A percentile compares a stretch with the other conserved stretches of the same genome.
Evolutionary conservation across 2,113 vertebrate species (phyloP).

Genomic region (Henicopernis longicauda): DNA sequence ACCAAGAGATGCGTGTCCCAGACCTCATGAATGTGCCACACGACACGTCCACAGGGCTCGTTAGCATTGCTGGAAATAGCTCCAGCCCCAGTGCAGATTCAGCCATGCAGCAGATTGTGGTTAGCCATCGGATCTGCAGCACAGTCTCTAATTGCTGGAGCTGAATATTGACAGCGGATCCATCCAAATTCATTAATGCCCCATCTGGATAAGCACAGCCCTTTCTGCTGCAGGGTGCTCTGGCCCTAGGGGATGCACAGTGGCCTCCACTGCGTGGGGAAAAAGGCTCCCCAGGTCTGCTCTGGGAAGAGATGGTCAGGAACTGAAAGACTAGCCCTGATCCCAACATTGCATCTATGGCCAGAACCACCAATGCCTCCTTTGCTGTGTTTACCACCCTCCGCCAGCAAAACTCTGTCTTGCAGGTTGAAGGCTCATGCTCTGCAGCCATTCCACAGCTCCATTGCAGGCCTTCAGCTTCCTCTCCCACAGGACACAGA

Average conservation of each 20-base stretch:
- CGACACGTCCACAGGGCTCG: accelerated
- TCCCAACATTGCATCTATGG: not conserved
- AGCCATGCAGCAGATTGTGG: not conserved
- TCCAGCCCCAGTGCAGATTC: not conserved
- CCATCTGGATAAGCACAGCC: not conserved
- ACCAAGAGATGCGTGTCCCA: not conserved
- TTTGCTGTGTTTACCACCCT: not conserved
- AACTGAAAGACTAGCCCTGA: not conserved
- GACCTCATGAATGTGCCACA: not conserved
- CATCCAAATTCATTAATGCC: not conserved
- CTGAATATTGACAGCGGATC: not conserved
- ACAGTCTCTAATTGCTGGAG: not conserved
- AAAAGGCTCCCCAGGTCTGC: not conserved
- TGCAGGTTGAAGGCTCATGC: not conserved
- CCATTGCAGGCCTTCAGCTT: not conserved
- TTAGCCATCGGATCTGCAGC: not conserved
- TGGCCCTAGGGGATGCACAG: not conserved
- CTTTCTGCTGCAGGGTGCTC: not conserved
- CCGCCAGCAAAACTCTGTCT: not conserved
- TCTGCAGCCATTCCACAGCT: not conserved
- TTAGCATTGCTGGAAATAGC: not conserved
- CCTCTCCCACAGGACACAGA: not conserved
- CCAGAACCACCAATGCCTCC: not conserved
- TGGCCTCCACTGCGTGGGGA: not conserved
- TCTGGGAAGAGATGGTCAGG: not conserved